Conservation (phyloP, 2,113 vertebrate species). For the Grantiella picta region DNA sequence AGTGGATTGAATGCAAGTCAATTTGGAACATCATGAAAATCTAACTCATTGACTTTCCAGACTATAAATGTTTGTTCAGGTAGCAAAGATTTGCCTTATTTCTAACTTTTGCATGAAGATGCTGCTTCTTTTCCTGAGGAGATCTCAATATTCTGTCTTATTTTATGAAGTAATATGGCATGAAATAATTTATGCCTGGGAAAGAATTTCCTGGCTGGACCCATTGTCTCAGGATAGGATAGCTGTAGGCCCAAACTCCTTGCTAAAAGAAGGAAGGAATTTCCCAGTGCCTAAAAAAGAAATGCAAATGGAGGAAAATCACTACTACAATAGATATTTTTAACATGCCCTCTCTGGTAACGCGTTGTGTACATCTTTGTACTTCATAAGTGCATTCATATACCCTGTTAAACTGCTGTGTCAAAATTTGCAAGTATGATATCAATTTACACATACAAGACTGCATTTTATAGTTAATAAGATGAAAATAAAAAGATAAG, state of each 20-base stretch:
- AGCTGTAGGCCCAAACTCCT: fast-evolving
- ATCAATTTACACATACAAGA: background rate
- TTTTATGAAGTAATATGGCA: background rate
- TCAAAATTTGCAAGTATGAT: background rate
- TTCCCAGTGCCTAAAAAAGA: background rate
- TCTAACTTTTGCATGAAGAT: background rate
- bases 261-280: background rate
- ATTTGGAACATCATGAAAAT: background rate
- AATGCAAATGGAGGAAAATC: background rate
- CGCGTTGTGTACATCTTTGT: background rate
- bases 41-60: background rate
- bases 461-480: background rate
- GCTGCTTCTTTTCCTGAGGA: background rate
- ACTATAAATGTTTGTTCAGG: background rate
- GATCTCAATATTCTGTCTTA: background rate
- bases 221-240: background rate
- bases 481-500: background rate
- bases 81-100: background rate
- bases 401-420: background rate
- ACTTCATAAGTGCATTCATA: background rate
- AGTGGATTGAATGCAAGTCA: background rate
- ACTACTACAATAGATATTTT: background rate
- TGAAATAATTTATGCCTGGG: background rate
- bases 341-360: background rate
- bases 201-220: background rate